phyloP scores from a whole-genome alignment of 2,113 vertebrate genomes.

The Peromyscus californicus region DNA sequence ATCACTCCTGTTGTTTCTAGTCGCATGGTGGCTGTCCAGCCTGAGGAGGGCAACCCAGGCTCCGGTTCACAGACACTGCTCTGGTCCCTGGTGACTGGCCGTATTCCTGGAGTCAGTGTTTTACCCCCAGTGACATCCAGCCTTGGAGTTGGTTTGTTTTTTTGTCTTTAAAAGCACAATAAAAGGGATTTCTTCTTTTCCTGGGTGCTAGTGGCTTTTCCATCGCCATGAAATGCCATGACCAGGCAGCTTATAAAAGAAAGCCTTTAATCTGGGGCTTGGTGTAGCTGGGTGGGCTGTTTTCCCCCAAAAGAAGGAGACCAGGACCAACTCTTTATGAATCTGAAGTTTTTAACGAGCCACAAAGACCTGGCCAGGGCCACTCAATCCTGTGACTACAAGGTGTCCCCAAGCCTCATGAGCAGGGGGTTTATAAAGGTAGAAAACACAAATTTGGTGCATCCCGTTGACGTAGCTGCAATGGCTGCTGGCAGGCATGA shows the following conservation, averaged over 20 bases:
- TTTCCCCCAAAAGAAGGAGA: background rate
- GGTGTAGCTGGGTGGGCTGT: background rate
- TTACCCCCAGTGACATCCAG: background rate
- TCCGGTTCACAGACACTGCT: background rate
- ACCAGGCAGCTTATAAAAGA: background rate
- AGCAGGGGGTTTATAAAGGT: background rate
- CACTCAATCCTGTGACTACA: background rate
- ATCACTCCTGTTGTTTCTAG: background rate
- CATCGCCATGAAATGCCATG: background rate
- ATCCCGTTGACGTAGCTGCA: background rate
- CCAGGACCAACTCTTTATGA: background rate
- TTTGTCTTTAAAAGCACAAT: background rate
- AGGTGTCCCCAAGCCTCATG: background rate
- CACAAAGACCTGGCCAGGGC: no score
- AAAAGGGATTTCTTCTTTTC: background rate
- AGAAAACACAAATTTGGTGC: background rate
- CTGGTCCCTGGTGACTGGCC: background rate
- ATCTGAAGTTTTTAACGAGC: background rate
- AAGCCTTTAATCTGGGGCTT: no score
- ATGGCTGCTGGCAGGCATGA: background rate
- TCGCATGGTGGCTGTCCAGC: background rate
- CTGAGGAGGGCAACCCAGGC: background rate
- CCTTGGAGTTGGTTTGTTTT: background rate
- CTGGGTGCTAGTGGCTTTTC: background rate
- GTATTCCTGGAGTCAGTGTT: background rate